These are phyloP conservation scores for Urocyon cinereoargenteus DNA, from an alignment of 2,797 vertebrate species.

Conservation along the genomic window DNA sequence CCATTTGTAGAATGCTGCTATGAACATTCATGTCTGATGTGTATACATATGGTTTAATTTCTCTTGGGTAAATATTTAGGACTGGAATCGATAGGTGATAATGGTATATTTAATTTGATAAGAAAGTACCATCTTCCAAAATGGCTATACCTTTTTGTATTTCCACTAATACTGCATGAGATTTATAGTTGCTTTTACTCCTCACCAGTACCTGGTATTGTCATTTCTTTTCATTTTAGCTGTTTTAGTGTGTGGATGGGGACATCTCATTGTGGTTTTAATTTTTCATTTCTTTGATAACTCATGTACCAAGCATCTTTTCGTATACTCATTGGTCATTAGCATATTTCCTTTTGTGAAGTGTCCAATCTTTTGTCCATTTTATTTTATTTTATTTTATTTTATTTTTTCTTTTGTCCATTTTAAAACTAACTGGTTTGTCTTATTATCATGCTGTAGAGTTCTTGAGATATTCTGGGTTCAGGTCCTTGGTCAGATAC, in stretches of 20 bases:
- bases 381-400: too few relatives aligned
- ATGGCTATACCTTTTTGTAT: background rate
- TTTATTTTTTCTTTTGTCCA: background rate
- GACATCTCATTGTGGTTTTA: background rate
- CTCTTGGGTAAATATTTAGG: background rate
- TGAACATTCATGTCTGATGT: background rate
- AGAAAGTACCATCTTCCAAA: background rate
- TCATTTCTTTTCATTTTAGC: background rate
- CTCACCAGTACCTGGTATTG: background rate
- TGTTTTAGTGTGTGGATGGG: background rate
- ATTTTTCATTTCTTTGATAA: background rate
- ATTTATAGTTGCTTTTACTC: background rate
- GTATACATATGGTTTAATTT: background rate
- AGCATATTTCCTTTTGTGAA: background rate
- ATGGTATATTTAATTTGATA: background rate
- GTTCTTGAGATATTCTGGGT: constrained; percentile 3
- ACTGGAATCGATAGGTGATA: background rate
- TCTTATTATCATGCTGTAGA: background rate
- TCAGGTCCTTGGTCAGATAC: background rate
- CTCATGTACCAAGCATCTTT: background rate
- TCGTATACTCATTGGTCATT: background rate
- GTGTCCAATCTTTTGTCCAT: background rate
- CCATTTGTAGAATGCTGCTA: background rate
- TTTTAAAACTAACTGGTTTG: background rate
- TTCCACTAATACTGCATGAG: background rate